phyloP scores from a whole-genome alignment of 1,140 invertebrate genomes.

The Lepidurus arcticus region DNA sequence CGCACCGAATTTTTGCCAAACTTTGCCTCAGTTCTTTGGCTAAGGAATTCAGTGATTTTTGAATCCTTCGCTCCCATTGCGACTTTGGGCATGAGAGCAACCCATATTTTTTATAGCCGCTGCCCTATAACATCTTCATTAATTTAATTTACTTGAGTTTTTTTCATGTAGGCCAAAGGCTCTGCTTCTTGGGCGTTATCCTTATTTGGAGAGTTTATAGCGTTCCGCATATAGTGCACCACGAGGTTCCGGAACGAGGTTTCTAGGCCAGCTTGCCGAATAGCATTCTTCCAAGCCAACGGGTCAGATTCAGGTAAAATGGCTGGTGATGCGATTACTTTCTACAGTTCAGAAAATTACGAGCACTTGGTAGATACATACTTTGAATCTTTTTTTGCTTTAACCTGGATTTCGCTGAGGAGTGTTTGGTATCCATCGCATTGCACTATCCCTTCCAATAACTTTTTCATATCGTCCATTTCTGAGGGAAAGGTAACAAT shows the following conservation, averaged over 20 bases:
- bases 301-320: background rate
- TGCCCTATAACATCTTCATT: background rate
- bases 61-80: constrained; percentile 86
- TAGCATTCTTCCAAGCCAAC: background rate
- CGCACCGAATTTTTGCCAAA: constrained; percentile 64
- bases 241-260: constrained; percentile 27
- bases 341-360: background rate
- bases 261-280: constrained; percentile 28
- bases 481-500: background rate
- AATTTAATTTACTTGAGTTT: constrained; percentile 55
- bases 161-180: constrained; percentile 61
- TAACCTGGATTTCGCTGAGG: background rate
- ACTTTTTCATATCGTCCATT: background rate
- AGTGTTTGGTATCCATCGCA: background rate
- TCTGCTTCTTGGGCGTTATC: constrained; percentile 41
- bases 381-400: background rate
- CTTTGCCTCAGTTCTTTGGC: constrained; percentile 78
- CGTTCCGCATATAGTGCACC: constrained; percentile 5
- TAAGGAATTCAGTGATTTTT: constrained; percentile 92
- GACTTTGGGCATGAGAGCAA: constrained; percentile 47
- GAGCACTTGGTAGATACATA: background rate
- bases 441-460: background rate
- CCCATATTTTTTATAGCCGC: background rate
- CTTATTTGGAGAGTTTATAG: background rate
- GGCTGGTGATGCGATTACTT: background rate